phyloP scores from a whole-genome alignment of 35 echinoderm and acorn worm species.

The Stichopus chloronotus region DNA sequence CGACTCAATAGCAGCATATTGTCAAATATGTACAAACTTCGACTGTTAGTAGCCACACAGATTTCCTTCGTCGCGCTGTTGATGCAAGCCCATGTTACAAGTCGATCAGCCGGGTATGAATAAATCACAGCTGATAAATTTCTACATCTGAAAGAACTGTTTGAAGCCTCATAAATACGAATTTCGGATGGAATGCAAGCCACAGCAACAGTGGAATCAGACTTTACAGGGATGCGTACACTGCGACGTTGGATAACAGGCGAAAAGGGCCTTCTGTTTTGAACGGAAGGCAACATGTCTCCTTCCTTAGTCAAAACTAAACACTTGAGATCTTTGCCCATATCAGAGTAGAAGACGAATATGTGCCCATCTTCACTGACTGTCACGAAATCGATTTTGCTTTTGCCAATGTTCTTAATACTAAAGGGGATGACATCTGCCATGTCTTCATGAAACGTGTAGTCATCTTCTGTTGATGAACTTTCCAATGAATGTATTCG shows the following conservation, averaged over 20 bases:
- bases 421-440: no score
- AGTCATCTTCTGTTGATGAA: neutral
- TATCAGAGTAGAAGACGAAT: neutral
- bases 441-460: neutral
- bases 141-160: neutral
- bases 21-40: neutral
- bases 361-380: neutral
- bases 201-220: neutral
- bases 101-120: neutral
- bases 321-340: neutral
- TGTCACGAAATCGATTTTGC: neutral
- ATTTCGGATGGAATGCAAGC: neutral
- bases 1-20: neutral
- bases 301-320: neutral
- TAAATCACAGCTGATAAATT: neutral
- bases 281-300: neutral
- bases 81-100: neutral
- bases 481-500: neutral
- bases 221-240: neutral
- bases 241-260: neutral
- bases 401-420: neutral
- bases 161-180: neutral
- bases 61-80: neutral
- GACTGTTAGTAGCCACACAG: neutral
- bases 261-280: neutral